Evolutionary conservation across 1,140 invertebrate genomes (phyloP), one percentile per base, ranked within the genome.

Genomic region (Agraylea sexmaculata): DNA sequence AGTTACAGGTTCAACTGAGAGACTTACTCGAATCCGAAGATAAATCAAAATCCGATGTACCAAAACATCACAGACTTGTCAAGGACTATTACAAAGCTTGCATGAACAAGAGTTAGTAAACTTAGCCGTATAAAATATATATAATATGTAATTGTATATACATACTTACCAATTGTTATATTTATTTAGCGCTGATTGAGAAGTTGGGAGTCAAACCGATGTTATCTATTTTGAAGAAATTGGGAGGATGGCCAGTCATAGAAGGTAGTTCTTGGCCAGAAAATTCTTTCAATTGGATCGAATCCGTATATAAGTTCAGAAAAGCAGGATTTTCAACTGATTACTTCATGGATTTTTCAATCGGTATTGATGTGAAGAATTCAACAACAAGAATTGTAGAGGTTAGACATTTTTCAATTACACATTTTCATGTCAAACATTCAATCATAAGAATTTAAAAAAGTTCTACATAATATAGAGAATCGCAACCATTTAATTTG

Each of bases 231-330:
- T 56, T 92, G 29, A 68, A 74, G 17, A 63, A 73, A n/a, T 60
- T 95, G 3, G 90, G 89, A 11, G 88, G 88, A 3, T 95, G 88
- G 89, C 91, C 91, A 0, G 78, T 91, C 4, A 63, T 94, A 1
- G 77, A 84, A 47, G 85, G 80, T 0, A 69, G 79, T 3, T 50
- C 50, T 1, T 94, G 89, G 89, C 69, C 80, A 40, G 73, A 70
- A 15, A 56, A 68, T 1, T 61, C 62, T 19, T 90, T 84, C 59
- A 71, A 77, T 30, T 93, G 87, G 88, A 78, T 77, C 51, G 69
- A 87, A 43, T 78, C 78, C 6, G 78, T 90, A 3, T 88, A 83
- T 63, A 80, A 74, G 39, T 90, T 87, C 63, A 70, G 83, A 13
- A 64, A 66, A 33, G 60, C 71, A 4, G 91, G 90, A 3, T 90